Percentiles rank a stretch among this genome's conserved stretches.
Evolutionary conservation across 2,113 vertebrate genomes (phyloP).

Genomic region (Panthera uncia): DNA sequence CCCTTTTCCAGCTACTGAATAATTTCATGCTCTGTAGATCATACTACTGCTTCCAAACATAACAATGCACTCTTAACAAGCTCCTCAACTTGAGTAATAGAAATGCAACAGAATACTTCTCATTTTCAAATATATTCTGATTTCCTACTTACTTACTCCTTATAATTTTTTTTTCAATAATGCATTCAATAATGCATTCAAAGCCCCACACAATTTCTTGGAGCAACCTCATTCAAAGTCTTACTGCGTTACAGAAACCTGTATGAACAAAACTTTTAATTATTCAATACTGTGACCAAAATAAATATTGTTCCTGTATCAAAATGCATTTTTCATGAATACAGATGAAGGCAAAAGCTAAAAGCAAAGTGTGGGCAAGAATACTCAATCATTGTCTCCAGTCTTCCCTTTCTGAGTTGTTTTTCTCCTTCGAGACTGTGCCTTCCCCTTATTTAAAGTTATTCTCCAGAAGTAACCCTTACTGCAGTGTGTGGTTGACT

Average conservation of each 20-base stretch:
- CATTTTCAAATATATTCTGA: not conserved
- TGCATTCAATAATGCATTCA: not conserved
- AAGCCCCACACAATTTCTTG: not conserved
- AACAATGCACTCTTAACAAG: not conserved
- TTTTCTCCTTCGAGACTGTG: not conserved
- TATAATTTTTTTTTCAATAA: not conserved
- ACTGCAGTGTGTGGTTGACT: not conserved
- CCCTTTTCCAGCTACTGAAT: constrained; percentile 30
- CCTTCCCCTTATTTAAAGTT: not conserved
- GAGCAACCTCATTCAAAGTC: not conserved
- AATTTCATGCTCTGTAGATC: constrained; percentile 14
- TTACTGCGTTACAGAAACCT: not conserved
- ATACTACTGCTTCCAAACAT: constrained; percentile 23
- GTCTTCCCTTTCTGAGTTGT: not conserved
- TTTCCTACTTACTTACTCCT: not conserved
- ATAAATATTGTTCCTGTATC: not conserved
- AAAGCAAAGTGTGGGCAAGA: not conserved
- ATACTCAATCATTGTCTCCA: not conserved
- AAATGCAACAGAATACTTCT: not conserved
- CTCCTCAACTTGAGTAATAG: not conserved
- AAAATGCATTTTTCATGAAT: not conserved
- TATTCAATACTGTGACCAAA: not conserved
- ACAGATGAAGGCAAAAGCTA: constrained; percentile 6
- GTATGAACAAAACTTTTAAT: not conserved
- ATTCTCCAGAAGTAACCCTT: not conserved